Conservation (phyloP, 2,888 invertebrate genomes). For the Zootermopsis nevadensis region DNA sequence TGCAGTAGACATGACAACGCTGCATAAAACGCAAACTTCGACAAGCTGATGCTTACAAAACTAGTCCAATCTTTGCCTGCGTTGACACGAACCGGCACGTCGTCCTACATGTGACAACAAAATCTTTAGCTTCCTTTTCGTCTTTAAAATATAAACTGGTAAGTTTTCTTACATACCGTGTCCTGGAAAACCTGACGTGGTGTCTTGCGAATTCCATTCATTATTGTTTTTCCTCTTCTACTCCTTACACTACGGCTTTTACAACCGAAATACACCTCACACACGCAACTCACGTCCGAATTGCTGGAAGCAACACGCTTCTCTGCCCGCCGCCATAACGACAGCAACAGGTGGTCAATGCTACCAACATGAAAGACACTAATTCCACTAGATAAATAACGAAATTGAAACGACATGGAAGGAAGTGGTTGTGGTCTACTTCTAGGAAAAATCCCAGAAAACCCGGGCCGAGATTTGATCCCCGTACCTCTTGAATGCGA, state of each 20-base stretch:
- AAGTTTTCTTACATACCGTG: constrained; percentile 32
- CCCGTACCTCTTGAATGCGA: too few species aligned
- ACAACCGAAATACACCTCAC: not conserved
- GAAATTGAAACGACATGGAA: too few species aligned
- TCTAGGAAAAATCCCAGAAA: too few species aligned
- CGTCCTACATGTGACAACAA: not conserved
- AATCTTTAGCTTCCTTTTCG: not conserved
- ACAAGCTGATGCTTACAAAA: not conserved
- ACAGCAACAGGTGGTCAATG: constrained; percentile 44
- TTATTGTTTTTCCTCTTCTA: not conserved
- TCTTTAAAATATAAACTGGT: not conserved
- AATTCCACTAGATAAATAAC: constrained; percentile 30
- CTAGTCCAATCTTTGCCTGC: not conserved
- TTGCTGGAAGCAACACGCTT: constrained; percentile 15
- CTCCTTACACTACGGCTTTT: not conserved
- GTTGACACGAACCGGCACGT: not conserved
- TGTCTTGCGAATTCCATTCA: constrained; percentile 38
- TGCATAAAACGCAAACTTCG: not conserved
- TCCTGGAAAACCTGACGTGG: constrained; percentile 44
- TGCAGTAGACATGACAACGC: not conserved
- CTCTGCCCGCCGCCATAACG: constrained; percentile 43
- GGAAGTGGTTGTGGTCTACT: too few species aligned
- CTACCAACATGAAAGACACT: constrained; percentile 33
- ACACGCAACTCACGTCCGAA: constrained; percentile 16
- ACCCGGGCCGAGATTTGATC: too few species aligned